These are phyloP conservation scores for Vultur gryphus DNA, from an alignment of 2,797 vertebrate species.

Conservation along the genomic window DNA sequence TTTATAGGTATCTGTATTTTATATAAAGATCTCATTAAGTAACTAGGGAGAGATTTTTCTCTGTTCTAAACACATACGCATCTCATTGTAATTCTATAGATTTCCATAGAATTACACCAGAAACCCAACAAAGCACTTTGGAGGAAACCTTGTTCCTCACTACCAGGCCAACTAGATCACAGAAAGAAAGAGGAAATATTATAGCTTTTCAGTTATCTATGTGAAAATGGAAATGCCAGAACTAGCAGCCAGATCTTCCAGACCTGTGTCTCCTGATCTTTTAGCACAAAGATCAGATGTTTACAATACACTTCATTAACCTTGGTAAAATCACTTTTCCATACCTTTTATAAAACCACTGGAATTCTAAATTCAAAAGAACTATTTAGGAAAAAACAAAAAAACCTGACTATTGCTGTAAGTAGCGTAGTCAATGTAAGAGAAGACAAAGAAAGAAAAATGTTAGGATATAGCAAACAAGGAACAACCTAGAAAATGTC, in stretches of 20 bases:
- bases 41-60: neutral
- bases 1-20: neutral
- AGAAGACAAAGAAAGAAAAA: neutral
- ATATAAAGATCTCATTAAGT: neutral
- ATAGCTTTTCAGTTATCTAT: neutral
- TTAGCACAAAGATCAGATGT: neutral
- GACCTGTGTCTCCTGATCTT: neutral
- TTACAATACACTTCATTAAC: neutral
- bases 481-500: neutral
- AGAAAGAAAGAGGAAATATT: neutral
- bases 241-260: neutral
- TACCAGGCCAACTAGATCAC: neutral
- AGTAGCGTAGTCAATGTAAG: neutral
- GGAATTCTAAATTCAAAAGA: neutral
- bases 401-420: neutral
- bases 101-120: neutral
- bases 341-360: neutral
- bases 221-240: neutral
- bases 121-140: neutral
- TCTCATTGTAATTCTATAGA: neutral
- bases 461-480: neutral
- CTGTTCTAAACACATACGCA: neutral
- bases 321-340: neutral
- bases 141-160: neutral
- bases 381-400: neutral